Evolutionary conservation across 1,140 invertebrate genomes (phyloP), one percentile per base, ranked within the genome.

Genomic region (Papilio machaon): DNA sequence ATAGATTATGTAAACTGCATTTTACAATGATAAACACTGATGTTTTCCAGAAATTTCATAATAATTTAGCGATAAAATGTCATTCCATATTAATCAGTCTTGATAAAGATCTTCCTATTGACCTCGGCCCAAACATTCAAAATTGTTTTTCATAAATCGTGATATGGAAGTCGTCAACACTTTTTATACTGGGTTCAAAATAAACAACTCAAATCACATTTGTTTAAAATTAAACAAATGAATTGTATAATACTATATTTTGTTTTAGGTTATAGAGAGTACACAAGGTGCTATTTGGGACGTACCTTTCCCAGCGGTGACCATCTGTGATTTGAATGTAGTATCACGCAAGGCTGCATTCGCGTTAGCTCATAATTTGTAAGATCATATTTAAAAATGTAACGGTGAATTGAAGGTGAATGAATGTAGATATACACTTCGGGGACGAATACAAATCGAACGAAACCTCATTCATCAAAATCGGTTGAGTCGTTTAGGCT

Each of bases 221-320:
- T 30, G 23, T 30, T 7, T 43, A 43, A 43, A 6, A 7, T 6
- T 2, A 43, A 43, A 67, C 13, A 15, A 67, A 67, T 13, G 9
- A 13, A 35, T 30, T 17, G 6, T 70, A 58, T 6, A n/a, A 2
- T 64, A 30, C 2, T 30, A 7, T 23, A 15, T 70, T 35, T 70
- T 70, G 11, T 70, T 70, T n/a, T 64, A 95, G 94, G 95, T 97
- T 0, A 96, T 97, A 82, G 96, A 97, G 85, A 96, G 96, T 38
- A 96, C 96, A 0, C 96, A 97, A 89, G 95, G 96, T 67, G 95
- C 96, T n/a, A 96, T 97, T 58, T 97, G 96, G 96, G 96, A 96
- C 85, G 95, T 96, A 80, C 96, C 96, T 0, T 97, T 97, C 88
- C 97, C 97, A 0, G 96, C 96, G 0, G 95, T 97, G 0, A 97